Evolutionary conservation across 2,113 vertebrate genomes (phyloP).

Genomic region (Axis porcinus): DNA sequence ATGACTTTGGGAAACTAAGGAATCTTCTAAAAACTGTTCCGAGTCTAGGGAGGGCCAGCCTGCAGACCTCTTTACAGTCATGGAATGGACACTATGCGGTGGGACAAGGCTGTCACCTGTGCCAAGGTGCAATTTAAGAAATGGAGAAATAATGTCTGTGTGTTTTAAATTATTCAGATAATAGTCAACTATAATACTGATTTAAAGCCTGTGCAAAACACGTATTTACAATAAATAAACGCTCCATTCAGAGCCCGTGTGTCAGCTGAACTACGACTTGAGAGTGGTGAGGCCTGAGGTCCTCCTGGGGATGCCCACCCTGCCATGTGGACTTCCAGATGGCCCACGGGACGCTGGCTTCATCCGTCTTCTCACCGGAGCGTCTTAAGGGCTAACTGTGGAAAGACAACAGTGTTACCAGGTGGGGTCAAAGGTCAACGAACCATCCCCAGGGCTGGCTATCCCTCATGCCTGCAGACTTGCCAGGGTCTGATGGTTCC

Average conservation of each 20-base stretch:
- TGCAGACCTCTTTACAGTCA: background rate
- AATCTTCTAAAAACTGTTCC: constrained; percentile 15
- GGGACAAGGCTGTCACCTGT: background rate
- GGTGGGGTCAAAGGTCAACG: background rate
- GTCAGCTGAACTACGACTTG: background rate
- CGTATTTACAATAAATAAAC: constrained; percentile 44
- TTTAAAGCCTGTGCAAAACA: constrained; percentile 71
- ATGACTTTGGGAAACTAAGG: background rate
- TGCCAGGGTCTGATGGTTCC: no score
- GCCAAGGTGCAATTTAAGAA: constrained; percentile 20
- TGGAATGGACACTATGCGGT: background rate
- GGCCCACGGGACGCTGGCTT: constrained; percentile 71
- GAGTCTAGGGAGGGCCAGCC: constrained; percentile 30
- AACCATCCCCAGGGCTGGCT: background rate
- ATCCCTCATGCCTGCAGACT: background rate
- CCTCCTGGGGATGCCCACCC: background rate
- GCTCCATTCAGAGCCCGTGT: constrained; percentile 48
- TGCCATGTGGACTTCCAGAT: background rate
- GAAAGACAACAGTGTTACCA: background rate
- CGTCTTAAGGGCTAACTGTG: constrained; percentile 84
- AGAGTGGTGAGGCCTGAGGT: background rate
- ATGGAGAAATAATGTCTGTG: background rate
- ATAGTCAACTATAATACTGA: constrained; percentile 58
- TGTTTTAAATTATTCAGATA: constrained; percentile 61
- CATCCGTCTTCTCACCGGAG: constrained; percentile 84